Conservation (phyloP, 2,888 invertebrate species). For the Shargacucullia verbasci region DNA sequence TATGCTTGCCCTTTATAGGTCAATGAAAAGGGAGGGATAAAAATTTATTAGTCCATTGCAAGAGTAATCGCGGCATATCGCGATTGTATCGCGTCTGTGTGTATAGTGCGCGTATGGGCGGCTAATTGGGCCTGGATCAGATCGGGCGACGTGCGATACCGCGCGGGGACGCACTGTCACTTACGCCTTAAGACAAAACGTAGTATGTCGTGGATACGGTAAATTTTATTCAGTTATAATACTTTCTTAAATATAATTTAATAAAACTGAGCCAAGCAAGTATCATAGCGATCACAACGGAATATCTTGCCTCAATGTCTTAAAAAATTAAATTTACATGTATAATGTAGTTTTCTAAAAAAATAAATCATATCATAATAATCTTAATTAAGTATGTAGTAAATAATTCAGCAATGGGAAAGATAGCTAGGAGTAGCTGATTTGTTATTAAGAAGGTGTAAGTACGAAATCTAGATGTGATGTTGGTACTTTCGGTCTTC, state of each 20-base stretch:
- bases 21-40: constrained; percentile 57
- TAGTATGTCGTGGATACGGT: constrained; percentile 21
- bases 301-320: too few relatives aligned
- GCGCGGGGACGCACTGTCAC: constrained; percentile 44
- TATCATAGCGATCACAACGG: too few relatives aligned
- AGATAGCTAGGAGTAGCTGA: too few relatives aligned
- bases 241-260: too few relatives aligned
- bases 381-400: too few relatives aligned
- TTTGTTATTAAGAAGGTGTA: too few relatives aligned
- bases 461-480: too few relatives aligned
- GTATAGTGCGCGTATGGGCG: constrained; percentile 31
- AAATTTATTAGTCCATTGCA: constrained; percentile 48
- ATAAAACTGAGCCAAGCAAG: too few relatives aligned
- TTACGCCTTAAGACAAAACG: constrained; percentile 11
- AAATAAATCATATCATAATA: too few relatives aligned
- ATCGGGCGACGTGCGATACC: constrained; percentile 57
- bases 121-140: constrained; percentile 75
- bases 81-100: constrained; percentile 22
- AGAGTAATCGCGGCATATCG: constrained; percentile 40
- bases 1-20: constrained; percentile 54
- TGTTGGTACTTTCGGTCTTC: background rate
- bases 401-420: too few relatives aligned
- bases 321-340: too few relatives aligned
- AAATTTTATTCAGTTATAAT: constrained; percentile 2
- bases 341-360: too few relatives aligned